Conservation (phyloP, 2,888 invertebrate genomes). For the Yponomeuta cagnagella region DNA sequence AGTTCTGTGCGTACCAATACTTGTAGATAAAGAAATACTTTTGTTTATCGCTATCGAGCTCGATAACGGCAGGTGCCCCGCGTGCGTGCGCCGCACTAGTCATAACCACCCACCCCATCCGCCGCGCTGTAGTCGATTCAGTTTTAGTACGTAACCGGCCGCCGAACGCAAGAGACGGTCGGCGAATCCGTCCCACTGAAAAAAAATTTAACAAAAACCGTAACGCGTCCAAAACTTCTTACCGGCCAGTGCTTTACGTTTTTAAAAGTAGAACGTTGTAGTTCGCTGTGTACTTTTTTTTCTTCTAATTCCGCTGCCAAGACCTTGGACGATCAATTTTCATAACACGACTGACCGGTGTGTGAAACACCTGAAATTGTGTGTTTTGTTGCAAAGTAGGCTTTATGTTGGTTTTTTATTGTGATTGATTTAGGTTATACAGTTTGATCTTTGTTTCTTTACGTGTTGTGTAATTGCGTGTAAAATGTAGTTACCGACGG, state of each 20-base stretch:
- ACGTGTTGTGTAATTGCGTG: neutral
- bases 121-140: constrained; percentile 30
- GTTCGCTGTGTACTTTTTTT: constrained; percentile 14
- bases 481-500: neutral
- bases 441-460: neutral
- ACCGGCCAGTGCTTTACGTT: constrained; percentile 52
- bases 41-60: constrained; percentile 24
- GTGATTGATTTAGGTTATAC: neutral
- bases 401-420: neutral
- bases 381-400: neutral
- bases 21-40: neutral
- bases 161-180: constrained; percentile 39
- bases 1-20: neutral
- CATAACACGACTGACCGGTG: constrained; percentile 5
- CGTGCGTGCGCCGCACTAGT: constrained; percentile 64
- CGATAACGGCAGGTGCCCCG: constrained; percentile 46
- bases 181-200: constrained; percentile 29
- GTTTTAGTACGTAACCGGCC: constrained; percentile 57
- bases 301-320: constrained; percentile 4
- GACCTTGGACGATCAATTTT: constrained; percentile 14
- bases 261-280: constrained; percentile 33
- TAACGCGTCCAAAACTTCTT: constrained; percentile 42
- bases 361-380: neutral
- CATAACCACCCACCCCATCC: constrained; percentile 33
- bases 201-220: constrained; percentile 33